Percentiles rank a stretch among this genome's conserved stretches.
Conservation (phyloP, 1,140 invertebrate species). For the Homalodisca vitripennis region DNA sequence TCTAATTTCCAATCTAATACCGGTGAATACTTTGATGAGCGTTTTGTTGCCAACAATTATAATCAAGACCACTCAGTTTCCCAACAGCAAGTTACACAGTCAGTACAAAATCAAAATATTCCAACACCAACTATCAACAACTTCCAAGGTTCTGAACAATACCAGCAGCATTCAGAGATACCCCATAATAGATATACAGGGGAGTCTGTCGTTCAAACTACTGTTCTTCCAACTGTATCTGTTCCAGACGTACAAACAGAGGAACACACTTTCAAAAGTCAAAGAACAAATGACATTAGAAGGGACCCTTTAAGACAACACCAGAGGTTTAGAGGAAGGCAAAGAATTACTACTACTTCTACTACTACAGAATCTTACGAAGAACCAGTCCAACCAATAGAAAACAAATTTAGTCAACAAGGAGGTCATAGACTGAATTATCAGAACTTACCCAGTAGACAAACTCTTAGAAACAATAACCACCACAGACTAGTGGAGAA, state of each 20-base stretch:
- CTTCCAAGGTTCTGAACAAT: background rate
- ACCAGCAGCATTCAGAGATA: background rate
- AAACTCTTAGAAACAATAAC: background rate
- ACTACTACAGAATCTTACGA: constrained; percentile 14
- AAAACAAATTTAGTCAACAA: background rate
- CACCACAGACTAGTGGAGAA: constrained; percentile 7
- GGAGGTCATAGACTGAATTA: background rate
- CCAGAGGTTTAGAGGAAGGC: constrained; percentile 23
- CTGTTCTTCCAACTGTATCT: background rate
- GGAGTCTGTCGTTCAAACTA: background rate
- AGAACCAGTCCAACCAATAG: background rate
- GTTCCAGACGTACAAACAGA: background rate
- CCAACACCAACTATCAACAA: too few species aligned
- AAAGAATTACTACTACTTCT: background rate
- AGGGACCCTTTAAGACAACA: background rate
- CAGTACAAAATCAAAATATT: background rate
- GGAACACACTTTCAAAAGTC: background rate
- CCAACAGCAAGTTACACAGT: background rate
- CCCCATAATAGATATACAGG: background rate
- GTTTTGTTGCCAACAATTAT: background rate
- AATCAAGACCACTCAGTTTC: background rate
- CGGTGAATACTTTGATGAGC: background rate
- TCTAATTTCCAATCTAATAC: too few species aligned
- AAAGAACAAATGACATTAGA: constrained; percentile 8
- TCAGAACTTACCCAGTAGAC: constrained; percentile 1